phyloP scores from a whole-genome alignment of 2,888 invertebrate genomes.

The Eupithecia inturbata region DNA sequence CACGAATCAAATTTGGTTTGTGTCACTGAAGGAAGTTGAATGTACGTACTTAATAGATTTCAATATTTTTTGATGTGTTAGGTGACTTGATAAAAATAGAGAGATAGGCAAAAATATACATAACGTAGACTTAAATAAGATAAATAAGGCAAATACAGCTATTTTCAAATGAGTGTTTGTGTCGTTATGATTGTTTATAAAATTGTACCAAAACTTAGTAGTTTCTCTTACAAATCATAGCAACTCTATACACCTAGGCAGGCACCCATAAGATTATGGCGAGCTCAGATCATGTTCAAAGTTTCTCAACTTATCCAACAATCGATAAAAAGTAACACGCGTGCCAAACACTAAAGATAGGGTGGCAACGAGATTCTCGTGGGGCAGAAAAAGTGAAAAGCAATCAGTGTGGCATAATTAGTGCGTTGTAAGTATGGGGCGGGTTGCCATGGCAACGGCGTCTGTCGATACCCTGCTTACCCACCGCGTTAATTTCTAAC shows the following conservation, averaged over 20 bases:
- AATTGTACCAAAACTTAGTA: background rate
- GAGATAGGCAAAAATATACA: no score
- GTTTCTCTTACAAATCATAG: background rate
- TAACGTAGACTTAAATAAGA: background rate
- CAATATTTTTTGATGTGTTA: background rate
- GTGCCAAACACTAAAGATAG: slow-evolving; percentile 70
- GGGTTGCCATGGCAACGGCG: slow-evolving; percentile 78
- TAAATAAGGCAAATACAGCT: background rate
- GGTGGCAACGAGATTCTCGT: slow-evolving; percentile 76
- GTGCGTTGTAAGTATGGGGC: slow-evolving; percentile 83
- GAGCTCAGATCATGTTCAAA: slow-evolving; percentile 13
- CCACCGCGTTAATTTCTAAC: slow-evolving; percentile 80
- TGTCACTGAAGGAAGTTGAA: background rate
- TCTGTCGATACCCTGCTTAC: slow-evolving; percentile 79
- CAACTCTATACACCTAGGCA: background rate
- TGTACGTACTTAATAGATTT: background rate
- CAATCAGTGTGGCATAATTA: slow-evolving; percentile 85
- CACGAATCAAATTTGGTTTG: slow-evolving; percentile 25
- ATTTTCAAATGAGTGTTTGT: background rate
- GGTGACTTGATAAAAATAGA: background rate
- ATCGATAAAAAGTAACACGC: slow-evolving; percentile 61
- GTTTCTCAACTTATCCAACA: slow-evolving; percentile 48
- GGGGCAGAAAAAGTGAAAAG: slow-evolving; percentile 82
- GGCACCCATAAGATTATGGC: background rate
- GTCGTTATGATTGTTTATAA: background rate